Evolutionary conservation across 2,888 invertebrate species (phyloP).

Genomic region (Hirtodrosophila confusa): DNA sequence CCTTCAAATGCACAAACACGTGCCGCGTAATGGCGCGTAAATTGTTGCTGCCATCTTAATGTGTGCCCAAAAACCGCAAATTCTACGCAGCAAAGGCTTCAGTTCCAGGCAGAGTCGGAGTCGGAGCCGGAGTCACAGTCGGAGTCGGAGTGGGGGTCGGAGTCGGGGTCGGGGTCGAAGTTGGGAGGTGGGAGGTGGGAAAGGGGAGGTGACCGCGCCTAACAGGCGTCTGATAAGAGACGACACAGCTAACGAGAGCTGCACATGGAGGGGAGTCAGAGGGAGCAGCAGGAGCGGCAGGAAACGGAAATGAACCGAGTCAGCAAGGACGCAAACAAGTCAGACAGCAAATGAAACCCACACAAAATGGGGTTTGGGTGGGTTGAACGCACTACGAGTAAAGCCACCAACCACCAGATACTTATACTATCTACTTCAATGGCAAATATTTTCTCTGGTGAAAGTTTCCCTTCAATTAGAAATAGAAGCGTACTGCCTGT

Average conservation of each 20-base stretch:
- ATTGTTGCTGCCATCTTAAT: conserved; percentile 78
- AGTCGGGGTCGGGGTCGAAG: not conserved
- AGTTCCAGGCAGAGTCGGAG: conserved; percentile 5
- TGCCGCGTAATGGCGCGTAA: conserved; percentile 73
- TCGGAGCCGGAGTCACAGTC: not conserved
- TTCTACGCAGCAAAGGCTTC: conserved; percentile 44
- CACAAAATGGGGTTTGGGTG: conserved; percentile 31
- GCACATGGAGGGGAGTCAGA: conserved; percentile 11
- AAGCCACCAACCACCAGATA: not conserved
- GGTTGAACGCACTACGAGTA: conserved; percentile 41
- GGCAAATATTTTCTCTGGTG: conserved; percentile 17
- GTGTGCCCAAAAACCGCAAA: conserved; percentile 70
- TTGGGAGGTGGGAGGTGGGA: not conserved
- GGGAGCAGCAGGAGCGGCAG: conserved; percentile 22
- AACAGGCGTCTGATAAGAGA: conserved; percentile 48
- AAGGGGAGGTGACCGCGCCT: conserved; percentile 15
- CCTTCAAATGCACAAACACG: conserved; percentile 32
- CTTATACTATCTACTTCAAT: conserved; percentile 1
- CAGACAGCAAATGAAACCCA: conserved; percentile 34
- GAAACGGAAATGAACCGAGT: conserved; percentile 71
- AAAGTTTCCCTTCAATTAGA: conserved; percentile 69
- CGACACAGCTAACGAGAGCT: conserved; percentile 28
- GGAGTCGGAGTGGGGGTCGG: not conserved
- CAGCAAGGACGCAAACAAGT: conserved; percentile 41
- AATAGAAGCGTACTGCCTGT: conserved; percentile 14